These are phyloP conservation scores for Chromobotia macracanthus DNA, from an alignment of 2,797 vertebrate genomes.

Conservation along the genomic window DNA sequence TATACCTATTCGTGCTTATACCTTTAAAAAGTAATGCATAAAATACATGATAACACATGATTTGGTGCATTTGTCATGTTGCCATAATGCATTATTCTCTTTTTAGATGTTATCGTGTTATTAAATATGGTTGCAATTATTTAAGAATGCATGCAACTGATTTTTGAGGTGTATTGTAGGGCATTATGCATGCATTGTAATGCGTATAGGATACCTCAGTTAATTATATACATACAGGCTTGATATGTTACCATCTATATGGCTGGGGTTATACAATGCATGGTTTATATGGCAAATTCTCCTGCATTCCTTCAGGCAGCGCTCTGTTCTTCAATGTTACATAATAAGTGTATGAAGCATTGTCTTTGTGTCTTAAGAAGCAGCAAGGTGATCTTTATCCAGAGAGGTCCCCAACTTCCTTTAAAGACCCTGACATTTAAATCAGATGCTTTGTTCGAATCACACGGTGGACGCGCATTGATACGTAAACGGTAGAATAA, in stretches of 20 bases:
- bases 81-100: background rate
- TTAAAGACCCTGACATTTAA: background rate
- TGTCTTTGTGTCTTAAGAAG: background rate
- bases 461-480: slow-evolving; percentile 2
- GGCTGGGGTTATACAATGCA: background rate
- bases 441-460: slow-evolving; percentile 4
- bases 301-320: background rate
- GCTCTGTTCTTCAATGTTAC: background rate
- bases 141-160: background rate
- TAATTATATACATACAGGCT: background rate
- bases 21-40: background rate
- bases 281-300: background rate
- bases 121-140: background rate
- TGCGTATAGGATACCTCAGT: background rate
- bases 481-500: slow-evolving; percentile 3
- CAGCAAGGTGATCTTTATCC: background rate
- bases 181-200: background rate
- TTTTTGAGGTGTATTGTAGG: background rate
- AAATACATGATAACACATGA: background rate
- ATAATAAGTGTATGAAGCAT: background rate
- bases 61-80: background rate
- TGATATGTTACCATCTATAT: background rate
- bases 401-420: background rate
- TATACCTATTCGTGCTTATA: background rate
- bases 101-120: background rate